These are phyloP conservation scores for Ploceus nigricollis DNA, from an alignment of 2,113 vertebrate genomes.

Conservation along the genomic window DNA sequence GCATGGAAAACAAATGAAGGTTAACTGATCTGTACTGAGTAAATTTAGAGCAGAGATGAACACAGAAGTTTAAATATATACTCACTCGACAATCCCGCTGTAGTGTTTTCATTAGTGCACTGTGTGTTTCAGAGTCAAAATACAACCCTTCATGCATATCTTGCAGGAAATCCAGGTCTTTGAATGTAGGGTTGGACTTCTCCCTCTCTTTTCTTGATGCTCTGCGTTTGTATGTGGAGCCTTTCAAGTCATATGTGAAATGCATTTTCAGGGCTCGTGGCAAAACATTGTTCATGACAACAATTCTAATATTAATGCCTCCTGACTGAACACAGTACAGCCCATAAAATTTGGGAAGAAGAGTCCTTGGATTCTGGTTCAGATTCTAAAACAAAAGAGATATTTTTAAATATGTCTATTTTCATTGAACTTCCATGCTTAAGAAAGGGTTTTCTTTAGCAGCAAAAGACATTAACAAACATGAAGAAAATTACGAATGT, in stretches of 20 bases:
- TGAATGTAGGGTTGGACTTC: slow-evolving; percentile 88
- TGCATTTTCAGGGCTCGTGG: slow-evolving; percentile 90
- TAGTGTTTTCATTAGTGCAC: slow-evolving; percentile 92
- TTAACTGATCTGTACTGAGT: not conserved
- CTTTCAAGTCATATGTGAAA: slow-evolving; percentile 94
- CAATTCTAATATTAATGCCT: slow-evolving; percentile 85
- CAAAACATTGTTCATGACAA: slow-evolving; percentile 97
- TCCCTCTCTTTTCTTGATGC: slow-evolving; percentile 88
- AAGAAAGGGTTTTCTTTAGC: not conserved
- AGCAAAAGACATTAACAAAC: not conserved
- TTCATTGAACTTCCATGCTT: not conserved
- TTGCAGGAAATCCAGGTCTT: slow-evolving; percentile 96
- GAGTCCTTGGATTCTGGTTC: slow-evolving; percentile 93
- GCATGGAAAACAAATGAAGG: not conserved
- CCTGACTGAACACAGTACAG: slow-evolving; percentile 92
- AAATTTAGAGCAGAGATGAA: not conserved
- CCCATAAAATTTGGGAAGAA: slow-evolving; percentile 95
- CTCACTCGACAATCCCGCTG: slow-evolving; percentile 94
- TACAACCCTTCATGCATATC: slow-evolving; percentile 92
- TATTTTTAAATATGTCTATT: not conserved
- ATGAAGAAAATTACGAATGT: not conserved
- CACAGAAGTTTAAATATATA: slow-evolving; percentile 3
- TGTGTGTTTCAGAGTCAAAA: slow-evolving; percentile 92
- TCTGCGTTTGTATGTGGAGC: slow-evolving; percentile 89
- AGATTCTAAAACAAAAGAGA: slow-evolving; percentile 82